Percentiles rank a stretch among this genome's conserved stretches.
phyloP scores from a whole-genome alignment of 2,888 invertebrate genomes.

The Rhamphomyia laevipes region DNA sequence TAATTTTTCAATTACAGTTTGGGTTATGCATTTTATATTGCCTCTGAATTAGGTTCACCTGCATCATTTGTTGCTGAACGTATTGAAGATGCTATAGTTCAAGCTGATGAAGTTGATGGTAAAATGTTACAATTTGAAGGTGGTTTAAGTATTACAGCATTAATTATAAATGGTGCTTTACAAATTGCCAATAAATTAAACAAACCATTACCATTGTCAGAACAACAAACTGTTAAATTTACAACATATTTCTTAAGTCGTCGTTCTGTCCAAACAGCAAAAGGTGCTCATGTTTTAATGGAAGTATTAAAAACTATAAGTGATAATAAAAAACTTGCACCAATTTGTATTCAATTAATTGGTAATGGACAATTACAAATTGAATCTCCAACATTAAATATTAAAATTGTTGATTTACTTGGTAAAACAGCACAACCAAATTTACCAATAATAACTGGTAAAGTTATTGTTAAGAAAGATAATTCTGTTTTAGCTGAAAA shows the following conservation, averaged over 20 bases:
- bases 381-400: slow-evolving; percentile 58
- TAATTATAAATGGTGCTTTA: slow-evolving; percentile 46
- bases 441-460: slow-evolving; percentile 24
- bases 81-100: slow-evolving; percentile 84
- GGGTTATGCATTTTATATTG: slow-evolving; percentile 73
- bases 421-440: slow-evolving; percentile 50
- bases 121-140: slow-evolving; percentile 85
- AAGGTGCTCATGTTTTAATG: slow-evolving; percentile 70
- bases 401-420: slow-evolving; percentile 62
- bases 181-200: slow-evolving; percentile 49
- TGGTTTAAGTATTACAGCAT: slow-evolving; percentile 65
- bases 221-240: slow-evolving; percentile 77
- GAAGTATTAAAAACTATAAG: slow-evolving; percentile 54
- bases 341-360: slow-evolving; percentile 69
- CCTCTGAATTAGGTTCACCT: slow-evolving; percentile 53
- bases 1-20: slow-evolving; percentile 43
- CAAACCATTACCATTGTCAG: slow-evolving; percentile 56
- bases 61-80: slow-evolving; percentile 57
- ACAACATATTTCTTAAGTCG: slow-evolving; percentile 81
- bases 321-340: slow-evolving; percentile 63
- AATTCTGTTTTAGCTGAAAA: slow-evolving; percentile 48
- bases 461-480: slow-evolving; percentile 38
- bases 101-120: slow-evolving; percentile 91
- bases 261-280: slow-evolving; percentile 74
- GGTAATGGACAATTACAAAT: slow-evolving; percentile 66